Evolutionary conservation across 2,797 vertebrate genomes (phyloP).

Genomic region (Enteromius fasciolatus): DNA sequence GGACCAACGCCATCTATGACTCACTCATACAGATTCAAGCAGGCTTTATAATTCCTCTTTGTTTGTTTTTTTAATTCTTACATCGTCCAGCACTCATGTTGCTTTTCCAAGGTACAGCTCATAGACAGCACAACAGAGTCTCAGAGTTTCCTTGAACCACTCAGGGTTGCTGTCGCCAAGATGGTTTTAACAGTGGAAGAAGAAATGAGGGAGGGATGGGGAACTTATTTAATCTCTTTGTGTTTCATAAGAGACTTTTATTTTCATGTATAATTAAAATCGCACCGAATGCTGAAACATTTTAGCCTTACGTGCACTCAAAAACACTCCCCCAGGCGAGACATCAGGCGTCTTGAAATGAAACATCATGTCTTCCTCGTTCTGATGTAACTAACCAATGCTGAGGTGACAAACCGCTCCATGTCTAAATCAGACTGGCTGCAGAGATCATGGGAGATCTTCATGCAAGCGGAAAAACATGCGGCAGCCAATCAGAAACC

Average conservation of each 20-base stretch:
- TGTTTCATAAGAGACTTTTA: constrained; percentile 21
- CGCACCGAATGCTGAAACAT: neutral
- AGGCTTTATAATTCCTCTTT: constrained; percentile 46
- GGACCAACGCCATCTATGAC: constrained; percentile 71
- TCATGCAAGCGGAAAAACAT: constrained; percentile 45
- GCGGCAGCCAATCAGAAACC: constrained; percentile 51
- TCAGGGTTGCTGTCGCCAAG: constrained; percentile 60
- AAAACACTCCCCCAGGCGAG: neutral
- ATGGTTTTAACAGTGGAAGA: constrained; percentile 42
- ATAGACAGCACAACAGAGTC: constrained; percentile 67
- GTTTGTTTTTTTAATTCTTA: constrained; percentile 19
- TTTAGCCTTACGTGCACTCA: neutral
- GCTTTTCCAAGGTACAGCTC: constrained; percentile 69
- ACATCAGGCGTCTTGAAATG: neutral
- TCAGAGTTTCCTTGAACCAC: constrained; percentile 76
- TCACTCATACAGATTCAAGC: constrained; percentile 59
- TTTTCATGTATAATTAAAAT: constrained; percentile 7
- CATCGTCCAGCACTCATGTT: constrained; percentile 64
- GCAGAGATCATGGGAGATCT: constrained; percentile 50
- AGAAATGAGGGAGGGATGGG: neutral
- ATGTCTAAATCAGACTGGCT: constrained; percentile 24
- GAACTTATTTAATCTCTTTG: neutral
- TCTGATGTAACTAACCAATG: neutral
- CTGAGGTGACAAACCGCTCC: neutral
- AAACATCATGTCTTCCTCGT: neutral